Conservation (phyloP, 2,797 vertebrate species). For the Eurystomus glaucurus region DNA sequence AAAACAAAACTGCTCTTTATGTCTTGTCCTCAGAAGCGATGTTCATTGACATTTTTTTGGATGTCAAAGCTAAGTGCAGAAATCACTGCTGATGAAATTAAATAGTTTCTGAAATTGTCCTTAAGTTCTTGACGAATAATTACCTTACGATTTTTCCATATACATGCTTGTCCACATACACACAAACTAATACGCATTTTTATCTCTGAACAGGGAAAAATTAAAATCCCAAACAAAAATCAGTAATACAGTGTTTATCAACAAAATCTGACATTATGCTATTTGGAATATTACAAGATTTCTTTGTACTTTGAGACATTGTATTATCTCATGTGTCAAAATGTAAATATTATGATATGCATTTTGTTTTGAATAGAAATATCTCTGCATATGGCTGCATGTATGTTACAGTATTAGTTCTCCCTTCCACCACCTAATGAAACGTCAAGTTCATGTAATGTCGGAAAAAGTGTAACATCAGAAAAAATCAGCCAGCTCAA, state of each 20-base stretch:
- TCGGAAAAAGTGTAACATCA: not conserved
- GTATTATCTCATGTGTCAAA: not conserved
- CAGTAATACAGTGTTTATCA: not conserved
- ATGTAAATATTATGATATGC: not conserved
- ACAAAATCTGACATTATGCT: not conserved
- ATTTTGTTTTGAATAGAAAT: not conserved
- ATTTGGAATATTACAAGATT: not conserved
- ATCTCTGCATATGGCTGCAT: not conserved
- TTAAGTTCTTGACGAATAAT: not conserved
- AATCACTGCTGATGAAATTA: constrained; percentile 25
- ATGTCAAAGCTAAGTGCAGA: constrained; percentile 10
- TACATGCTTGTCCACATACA: not conserved
- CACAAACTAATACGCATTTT: not conserved
- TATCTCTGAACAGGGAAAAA: not conserved
- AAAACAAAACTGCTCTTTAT: constrained; percentile 43
- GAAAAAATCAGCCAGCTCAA: not conserved
- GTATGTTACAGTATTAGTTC: not conserved
- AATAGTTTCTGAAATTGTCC: constrained; percentile 18
- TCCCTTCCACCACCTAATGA: not conserved
- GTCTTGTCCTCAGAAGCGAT: not conserved
- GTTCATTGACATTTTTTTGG: not conserved
- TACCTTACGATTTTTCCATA: not conserved
- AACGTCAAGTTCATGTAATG: not conserved
- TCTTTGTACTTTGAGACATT: not conserved
- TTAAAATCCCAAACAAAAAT: not conserved